Conservation (phyloP, 2,113 vertebrate species). For the Oryctolagus cuniculus region mOryCun1.1 NC_091434.1:4381001-4381500, state of each 20-base stretch:
- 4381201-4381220: not conserved
- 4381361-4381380: not conserved
- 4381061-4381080: not conserved
- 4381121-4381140: not conserved
- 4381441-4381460: no score
- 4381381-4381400: not conserved
- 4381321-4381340: not conserved
- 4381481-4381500: rapidly evolving
- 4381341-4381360: slow-evolving; percentile 4
- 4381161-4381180: not conserved
- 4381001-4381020: not conserved
- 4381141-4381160: not conserved
- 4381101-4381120: not conserved
- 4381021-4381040: not conserved
- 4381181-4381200: not conserved
- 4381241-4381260: no score
- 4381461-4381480: no score
- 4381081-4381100: not conserved
- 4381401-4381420: not conserved
- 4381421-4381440: not conserved
- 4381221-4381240: not conserved
- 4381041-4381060: not conserved
- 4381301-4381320: no score
- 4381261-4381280: no score
- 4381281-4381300: no score